Evolutionary conservation across 1,140 invertebrate species (phyloP), one percentile per base, ranked within the genome.

Genomic region (Drosophila tropicalis): DNA sequence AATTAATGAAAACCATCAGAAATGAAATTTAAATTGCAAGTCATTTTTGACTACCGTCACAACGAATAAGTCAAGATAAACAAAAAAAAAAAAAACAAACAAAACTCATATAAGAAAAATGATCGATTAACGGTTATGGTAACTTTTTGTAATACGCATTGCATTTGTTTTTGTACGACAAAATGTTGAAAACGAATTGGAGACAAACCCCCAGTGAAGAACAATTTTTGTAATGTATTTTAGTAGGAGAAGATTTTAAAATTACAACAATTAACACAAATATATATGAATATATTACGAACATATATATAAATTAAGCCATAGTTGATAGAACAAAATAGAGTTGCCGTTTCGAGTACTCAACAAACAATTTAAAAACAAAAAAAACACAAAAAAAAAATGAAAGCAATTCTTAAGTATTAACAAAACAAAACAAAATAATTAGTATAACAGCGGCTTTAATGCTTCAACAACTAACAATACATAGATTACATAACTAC

Each of bases 351-450:
- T 40, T 67, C 51, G 36, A 58, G 58, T 62, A 54, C 69, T 71
- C 39, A 19, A 12, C 29, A 57, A 22, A 57, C 40, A 57, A n/a
- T 9, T 15, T 54, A n/a, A 44, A 67, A 25, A 13, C 13, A 61
- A 76, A 66, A 65, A 70, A 60, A 62, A 73, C n/a, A n/a, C n/a
- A n/a, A 71, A 62, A 71, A 85, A 85, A 58, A 19, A 51, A 51
- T 22, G 67, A 77, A 87, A 87, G 83, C 83, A 87, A 87, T 87
- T 84, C 72, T 29, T 87, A 87, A 87, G 83, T 87, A 87, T 87
- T 87, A 87, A 84, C 76, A 22, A 75, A 6, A 29, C 3, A 29
- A 86, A 29, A 29, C 29, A 29, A 86, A 76, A 76, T n/a, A 83
- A 77, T 75, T 87, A 86, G 83, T 72, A 72, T 76, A 85, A 67